Conservation (phyloP, 1,140 invertebrate genomes). For the Sinonovacula constricta region DNA sequence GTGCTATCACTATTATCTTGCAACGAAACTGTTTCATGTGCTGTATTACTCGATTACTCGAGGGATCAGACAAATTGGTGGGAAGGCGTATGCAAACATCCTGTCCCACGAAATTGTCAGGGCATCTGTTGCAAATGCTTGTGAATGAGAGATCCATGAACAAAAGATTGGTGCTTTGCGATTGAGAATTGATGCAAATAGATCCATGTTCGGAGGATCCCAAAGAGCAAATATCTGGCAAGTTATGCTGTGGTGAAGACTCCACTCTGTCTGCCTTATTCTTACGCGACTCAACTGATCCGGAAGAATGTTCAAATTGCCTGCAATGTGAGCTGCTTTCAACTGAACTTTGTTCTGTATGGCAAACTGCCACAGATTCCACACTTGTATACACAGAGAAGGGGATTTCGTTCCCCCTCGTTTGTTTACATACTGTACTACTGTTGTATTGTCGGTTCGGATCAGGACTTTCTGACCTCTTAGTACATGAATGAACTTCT, state of each 20-base stretch:
- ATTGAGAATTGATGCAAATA: conserved; percentile 18
- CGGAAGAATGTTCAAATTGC: background rate
- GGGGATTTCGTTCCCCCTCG: background rate
- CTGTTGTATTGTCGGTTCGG: conserved; percentile 13
- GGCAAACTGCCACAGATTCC: conserved; percentile 11
- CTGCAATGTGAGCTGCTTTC: background rate
- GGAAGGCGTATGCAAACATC: conserved; percentile 43
- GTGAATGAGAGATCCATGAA: conserved; percentile 24
- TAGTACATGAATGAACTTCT: background rate
- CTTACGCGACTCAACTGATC: background rate
- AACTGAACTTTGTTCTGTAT: background rate
- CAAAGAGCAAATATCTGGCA: background rate
- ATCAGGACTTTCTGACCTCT: conserved; percentile 9
- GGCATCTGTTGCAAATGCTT: conserved; percentile 41
- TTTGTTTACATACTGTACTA: conserved; percentile 23
- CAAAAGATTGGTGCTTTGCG: background rate
- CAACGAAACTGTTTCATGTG: conserved; percentile 30
- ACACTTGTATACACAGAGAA: conserved; percentile 5
- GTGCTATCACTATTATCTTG: conserved; percentile 26
- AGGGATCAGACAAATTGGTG: conserved; percentile 6
- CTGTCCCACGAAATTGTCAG: conserved; percentile 37
- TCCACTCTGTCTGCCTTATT: conserved; percentile 14
- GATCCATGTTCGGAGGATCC: conserved; percentile 16
- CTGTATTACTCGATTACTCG: background rate
- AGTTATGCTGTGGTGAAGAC: background rate